Evolutionary conservation across 2,797 vertebrate species (phyloP).

Genomic region (Crocidura indochinensis): DNA sequence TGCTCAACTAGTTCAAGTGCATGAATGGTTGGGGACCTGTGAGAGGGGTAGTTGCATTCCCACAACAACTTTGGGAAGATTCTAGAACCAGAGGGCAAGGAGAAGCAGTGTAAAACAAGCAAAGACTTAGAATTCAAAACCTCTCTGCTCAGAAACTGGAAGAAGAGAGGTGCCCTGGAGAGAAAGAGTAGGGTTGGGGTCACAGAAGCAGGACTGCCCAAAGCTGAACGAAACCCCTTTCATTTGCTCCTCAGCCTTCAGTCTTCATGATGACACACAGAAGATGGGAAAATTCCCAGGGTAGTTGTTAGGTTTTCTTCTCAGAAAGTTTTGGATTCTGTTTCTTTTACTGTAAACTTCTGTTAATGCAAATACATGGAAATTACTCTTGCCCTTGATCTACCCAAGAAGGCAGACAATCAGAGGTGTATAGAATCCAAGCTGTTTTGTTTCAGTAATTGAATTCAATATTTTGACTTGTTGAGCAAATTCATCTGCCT

Average conservation of each 20-base stretch:
- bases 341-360: conserved; percentile 50
- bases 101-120: neutral
- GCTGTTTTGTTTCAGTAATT: conserved; percentile 71
- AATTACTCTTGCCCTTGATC: conserved; percentile 65
- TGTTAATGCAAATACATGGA: conserved; percentile 39
- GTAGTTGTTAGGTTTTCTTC: conserved; percentile 45
- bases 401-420: conserved; percentile 47
- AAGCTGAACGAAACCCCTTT: neutral
- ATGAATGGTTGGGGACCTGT: too few relatives aligned
- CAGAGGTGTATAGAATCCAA: conserved; percentile 41
- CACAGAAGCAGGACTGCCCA: neutral
- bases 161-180: neutral
- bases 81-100: neutral
- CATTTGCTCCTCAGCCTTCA: neutral
- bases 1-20: neutral
- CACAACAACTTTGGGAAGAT: neutral
- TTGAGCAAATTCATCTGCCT: conserved; percentile 67
- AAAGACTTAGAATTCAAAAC: neutral
- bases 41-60: neutral
- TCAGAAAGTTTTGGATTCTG: conserved; percentile 52
- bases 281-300: neutral
- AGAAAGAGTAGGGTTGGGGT: neutral
- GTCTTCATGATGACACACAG: neutral
- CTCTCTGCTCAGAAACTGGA: neutral
- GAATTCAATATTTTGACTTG: conserved; percentile 81